Evolutionary conservation across 2,888 invertebrate genomes (phyloP).

Genomic region (Mesorhabditis spiculigera): DNA sequence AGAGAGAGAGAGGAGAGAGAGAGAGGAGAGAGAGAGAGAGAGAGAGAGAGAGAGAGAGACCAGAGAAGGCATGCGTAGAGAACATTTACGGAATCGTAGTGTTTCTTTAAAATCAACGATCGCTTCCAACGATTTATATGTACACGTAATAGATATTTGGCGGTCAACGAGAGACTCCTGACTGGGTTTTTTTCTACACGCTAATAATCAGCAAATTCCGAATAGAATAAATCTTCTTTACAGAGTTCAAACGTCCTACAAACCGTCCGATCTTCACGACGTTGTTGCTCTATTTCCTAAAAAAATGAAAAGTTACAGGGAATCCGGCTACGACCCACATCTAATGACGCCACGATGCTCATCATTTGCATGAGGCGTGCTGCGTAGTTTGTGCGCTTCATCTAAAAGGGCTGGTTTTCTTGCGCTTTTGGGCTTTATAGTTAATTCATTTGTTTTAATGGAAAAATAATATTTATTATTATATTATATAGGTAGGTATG

Average conservation of each 20-base stretch:
- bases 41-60: too few species aligned
- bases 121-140: too few species aligned
- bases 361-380: constrained; percentile 2
- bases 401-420: not conserved
- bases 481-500: too few species aligned
- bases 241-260: not conserved
- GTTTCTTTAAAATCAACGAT: too few species aligned
- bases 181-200: too few species aligned
- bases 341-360: constrained; percentile 1
- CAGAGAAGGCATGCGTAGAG: too few species aligned
- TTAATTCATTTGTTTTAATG: not conserved
- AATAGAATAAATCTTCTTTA: not conserved
- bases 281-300: constrained; percentile 2
- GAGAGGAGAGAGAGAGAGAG: too few species aligned
- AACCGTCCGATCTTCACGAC: constrained; percentile 2
- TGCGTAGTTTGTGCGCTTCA: not conserved
- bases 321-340: not conserved
- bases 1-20: too few species aligned
- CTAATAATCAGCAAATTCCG: not conserved
- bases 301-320: not conserved
- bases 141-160: too few species aligned
- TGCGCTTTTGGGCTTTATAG: not conserved
- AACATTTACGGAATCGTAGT: too few species aligned
- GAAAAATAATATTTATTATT: not conserved
- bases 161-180: too few species aligned